Percentiles rank a stretch among this genome's conserved stretches.
Conservation (phyloP, 1,140 invertebrate genomes). For the Drosophila ananassae region DNA sequence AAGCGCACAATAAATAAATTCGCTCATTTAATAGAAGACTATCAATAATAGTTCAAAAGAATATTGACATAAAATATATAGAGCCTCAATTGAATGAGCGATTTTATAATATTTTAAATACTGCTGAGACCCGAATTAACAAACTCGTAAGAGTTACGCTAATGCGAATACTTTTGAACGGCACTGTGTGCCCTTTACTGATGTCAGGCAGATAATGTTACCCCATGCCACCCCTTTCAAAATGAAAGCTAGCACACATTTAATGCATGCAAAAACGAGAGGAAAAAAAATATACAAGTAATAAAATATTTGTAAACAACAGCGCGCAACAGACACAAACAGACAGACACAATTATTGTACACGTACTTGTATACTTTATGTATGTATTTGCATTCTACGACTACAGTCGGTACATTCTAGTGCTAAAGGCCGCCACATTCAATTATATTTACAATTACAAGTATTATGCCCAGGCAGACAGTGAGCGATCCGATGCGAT, state of each 20-base stretch:
- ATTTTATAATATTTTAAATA: not conserved
- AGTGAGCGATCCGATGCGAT: slow-evolving; percentile 42
- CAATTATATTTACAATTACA: slow-evolving; percentile 75
- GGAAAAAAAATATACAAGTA: slow-evolving; percentile 42
- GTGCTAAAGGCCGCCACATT: slow-evolving; percentile 69
- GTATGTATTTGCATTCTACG: slow-evolving; percentile 55
- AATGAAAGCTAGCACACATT: slow-evolving; percentile 45
- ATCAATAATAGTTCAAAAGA: not conserved
- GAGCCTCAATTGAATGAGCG: not conserved
- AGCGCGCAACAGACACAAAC: slow-evolving; percentile 35
- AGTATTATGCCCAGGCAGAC: slow-evolving; percentile 57
- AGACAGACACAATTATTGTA: slow-evolving; percentile 38
- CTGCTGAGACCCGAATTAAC: not conserved
- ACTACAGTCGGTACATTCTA: slow-evolving; percentile 65
- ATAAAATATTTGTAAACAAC: slow-evolving; percentile 49
- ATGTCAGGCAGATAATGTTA: slow-evolving; percentile 70
- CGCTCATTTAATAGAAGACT: not conserved
- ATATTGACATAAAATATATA: not conserved
- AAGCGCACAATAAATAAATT: slow-evolving; percentile 18
- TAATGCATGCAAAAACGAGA: slow-evolving; percentile 42
- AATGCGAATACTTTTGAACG: slow-evolving; percentile 51
- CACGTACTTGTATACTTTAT: slow-evolving; percentile 47
- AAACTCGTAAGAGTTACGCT: slow-evolving; percentile 2
- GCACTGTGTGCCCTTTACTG: slow-evolving; percentile 67
- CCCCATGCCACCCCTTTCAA: slow-evolving; percentile 11